Base-by-base conservation (phyloP, 2,113 vertebrate genomes). In the Cygnus atratus region DNA sequence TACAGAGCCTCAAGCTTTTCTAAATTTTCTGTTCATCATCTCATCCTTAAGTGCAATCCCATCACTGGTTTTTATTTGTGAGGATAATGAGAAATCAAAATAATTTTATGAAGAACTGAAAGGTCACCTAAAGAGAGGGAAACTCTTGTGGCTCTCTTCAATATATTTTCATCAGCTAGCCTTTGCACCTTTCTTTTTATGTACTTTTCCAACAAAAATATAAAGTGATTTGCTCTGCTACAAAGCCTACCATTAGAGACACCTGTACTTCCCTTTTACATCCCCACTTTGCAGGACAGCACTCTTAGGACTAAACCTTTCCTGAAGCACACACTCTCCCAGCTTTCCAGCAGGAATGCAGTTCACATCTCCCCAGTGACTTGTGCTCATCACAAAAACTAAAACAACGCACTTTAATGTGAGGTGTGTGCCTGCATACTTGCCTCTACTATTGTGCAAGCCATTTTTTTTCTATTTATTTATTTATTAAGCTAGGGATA, bases 211-310 rank as follows among this genome's bases (percentile, higher is more conserved):
- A 63, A 35, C 33, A 41, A 70, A 58, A 63, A 46, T 6, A 26
- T 6, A 3, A 58, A 41, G 10, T 33, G 29, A 44, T 33, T 67
- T 46, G 20, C 29, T 46, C 43, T 46, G 29, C 43, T 67, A 31
- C 37, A 18, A 80, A 75, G 22, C 48, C 58, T 35, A 28, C 43
- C 2, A 0, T 10, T 25, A 14, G 28, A 74, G 48, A n/a, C 1
- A 6, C 35, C 24, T 15, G 22, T 28, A 20, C 31, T 58, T 75
- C 35, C 55, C 62, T 62, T 41, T 9, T 33, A 41, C 25, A 13
- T 5, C 57, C 5, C 16, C 9, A 3, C 29, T 11, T 24, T 10
- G 13, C 6, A 50, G 41, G 71, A 35, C 1, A 1, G 31, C 19
- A 22, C 3, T 21, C 28, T 10, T 2, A 2, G 26, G n/a, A 29